These are phyloP conservation scores for Zosterops borbonicus DNA, from an alignment of 2,113 vertebrate species.

Conservation along the genomic window DNA sequence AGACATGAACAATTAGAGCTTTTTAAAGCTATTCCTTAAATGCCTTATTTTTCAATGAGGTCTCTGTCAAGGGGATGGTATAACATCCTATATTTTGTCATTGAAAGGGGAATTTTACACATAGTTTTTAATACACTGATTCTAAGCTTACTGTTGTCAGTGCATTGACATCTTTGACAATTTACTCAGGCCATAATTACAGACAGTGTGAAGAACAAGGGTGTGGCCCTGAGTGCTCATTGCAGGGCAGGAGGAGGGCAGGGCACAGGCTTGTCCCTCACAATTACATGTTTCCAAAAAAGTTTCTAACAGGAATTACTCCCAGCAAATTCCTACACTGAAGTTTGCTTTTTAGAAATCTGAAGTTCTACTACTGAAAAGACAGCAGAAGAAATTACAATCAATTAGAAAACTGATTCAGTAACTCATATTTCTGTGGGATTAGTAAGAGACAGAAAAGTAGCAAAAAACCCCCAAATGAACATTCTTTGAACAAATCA, in stretches of 20 bases:
- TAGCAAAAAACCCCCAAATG: accelerated
- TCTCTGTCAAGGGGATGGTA: not conserved
- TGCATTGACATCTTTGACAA: not conserved
- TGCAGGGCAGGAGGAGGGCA: not conserved
- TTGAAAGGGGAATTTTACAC: not conserved
- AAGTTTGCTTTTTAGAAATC: not conserved
- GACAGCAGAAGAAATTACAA: not conserved
- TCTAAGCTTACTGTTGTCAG: not conserved
- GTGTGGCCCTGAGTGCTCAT: not conserved
- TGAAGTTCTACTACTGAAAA: not conserved
- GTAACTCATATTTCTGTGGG: not conserved
- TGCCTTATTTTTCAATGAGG: not conserved
- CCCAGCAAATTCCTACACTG: not conserved
- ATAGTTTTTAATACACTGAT: not conserved
- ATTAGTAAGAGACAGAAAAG: not conserved
- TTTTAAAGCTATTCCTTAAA: not conserved
- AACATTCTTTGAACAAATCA: not conserved
- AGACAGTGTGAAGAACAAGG: not conserved
- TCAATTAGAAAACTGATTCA: not conserved
- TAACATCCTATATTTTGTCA: not conserved
- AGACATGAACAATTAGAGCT: not conserved
- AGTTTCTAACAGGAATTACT: not conserved
- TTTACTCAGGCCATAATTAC: not conserved
- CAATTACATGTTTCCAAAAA: not conserved
- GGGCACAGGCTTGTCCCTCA: not conserved